These are phyloP conservation scores for Nasonia vitripennis DNA, from an alignment of 1,140 invertebrate species.

Conservation along the genomic window DNA sequence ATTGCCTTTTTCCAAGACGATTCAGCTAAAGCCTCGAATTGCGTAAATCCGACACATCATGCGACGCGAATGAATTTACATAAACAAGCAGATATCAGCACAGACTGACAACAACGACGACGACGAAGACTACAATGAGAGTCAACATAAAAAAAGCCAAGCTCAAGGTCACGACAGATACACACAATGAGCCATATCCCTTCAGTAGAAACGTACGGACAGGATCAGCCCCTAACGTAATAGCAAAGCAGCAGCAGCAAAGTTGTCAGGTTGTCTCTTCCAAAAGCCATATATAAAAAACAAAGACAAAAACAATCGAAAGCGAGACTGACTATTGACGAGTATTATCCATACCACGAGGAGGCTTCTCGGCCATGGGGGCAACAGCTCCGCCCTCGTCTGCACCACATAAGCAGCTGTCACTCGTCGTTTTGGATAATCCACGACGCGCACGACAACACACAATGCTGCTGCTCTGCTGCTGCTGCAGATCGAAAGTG, in stretches of 20 bases:
- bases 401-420: not conserved
- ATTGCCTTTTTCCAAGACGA: conserved; percentile 21
- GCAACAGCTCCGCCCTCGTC: not conserved
- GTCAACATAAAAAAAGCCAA: not conserved
- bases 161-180: no score
- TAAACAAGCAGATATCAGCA: no score
- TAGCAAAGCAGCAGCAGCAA: not conserved
- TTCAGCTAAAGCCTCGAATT: not conserved
- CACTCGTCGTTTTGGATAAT: not conserved
- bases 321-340: not conserved
- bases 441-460: not conserved
- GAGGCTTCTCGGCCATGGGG: not conserved
- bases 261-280: not conserved
- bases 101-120: no score
- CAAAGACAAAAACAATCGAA: not conserved
- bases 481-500: not conserved
- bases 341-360: not conserved
- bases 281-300: not conserved
- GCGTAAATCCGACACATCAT: not conserved
- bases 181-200: not conserved
- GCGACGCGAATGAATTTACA: not conserved
- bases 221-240: not conserved
- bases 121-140: not conserved
- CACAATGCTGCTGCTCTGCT: not conserved
- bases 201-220: not conserved